Percentiles rank a stretch among this genome's conserved stretches.
These are phyloP conservation scores for Epizoanthus illoricatus DNA, from an alignment of 92 coral and sea anemone genomes.

Conservation along the genomic window DNA sequence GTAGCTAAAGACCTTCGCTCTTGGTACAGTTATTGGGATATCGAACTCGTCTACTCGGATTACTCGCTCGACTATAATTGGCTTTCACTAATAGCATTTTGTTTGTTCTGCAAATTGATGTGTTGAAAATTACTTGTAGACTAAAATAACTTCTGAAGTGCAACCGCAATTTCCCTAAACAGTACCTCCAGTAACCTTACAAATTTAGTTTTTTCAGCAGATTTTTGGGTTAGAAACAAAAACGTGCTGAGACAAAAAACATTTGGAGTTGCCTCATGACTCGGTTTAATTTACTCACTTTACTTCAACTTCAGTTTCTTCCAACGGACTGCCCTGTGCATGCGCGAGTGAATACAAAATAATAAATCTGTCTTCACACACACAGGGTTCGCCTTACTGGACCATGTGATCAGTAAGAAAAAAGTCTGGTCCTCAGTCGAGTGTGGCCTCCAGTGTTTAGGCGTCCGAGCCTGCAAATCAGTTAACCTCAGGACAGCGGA, in stretches of 20 bases:
- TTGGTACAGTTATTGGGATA: too few species aligned
- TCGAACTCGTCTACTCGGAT: too few species aligned
- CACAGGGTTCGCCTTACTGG: slow-evolving; percentile 31
- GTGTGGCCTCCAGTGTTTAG: slow-evolving; percentile 24
- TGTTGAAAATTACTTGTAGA: too few species aligned
- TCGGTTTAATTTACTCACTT: background rate
- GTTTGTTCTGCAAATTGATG: too few species aligned
- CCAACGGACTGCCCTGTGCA: too few species aligned
- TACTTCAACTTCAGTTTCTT: background rate
- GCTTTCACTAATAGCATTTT: too few species aligned
- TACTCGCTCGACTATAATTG: too few species aligned
- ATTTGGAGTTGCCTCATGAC: background rate
- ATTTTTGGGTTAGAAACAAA: background rate
- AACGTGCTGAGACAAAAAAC: background rate
- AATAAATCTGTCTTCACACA: too few species aligned
- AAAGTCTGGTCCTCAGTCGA: slow-evolving; percentile 31
- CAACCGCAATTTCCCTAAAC: too few species aligned
- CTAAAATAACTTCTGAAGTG: too few species aligned
- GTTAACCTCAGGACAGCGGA: slow-evolving; percentile 24
- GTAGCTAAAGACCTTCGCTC: too few species aligned
- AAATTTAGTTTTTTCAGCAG: background rate
- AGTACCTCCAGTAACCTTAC: background rate
- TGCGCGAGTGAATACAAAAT: too few species aligned
- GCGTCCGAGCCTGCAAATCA: slow-evolving; percentile 3
- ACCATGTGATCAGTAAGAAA: slow-evolving; percentile 23